Evolutionary conservation across 2,113 vertebrate species (phyloP).

Genomic region (Eolophus roseicapilla): DNA sequence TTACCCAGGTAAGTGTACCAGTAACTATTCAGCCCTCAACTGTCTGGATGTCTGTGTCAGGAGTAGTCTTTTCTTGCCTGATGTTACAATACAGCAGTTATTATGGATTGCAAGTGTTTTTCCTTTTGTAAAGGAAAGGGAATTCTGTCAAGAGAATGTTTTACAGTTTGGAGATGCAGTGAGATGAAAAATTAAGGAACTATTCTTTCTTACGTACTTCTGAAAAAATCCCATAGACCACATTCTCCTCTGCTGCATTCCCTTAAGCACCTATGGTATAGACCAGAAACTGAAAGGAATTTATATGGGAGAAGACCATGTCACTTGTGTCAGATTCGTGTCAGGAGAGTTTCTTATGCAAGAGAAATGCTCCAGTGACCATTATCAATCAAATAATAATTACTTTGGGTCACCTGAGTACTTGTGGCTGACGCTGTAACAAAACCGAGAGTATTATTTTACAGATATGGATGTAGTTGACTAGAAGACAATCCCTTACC

Average conservation of each 20-base stretch:
- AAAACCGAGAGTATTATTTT: neutral
- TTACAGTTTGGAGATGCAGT: neutral
- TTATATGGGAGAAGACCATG: neutral
- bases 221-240: neutral
- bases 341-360: neutral
- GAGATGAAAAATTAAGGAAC: slow-evolving; percentile 24
- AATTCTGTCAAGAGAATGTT: slow-evolving; percentile 1
- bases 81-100: neutral
- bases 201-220: neutral
- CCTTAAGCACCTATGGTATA: neutral
- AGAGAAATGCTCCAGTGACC: neutral
- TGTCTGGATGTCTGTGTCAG: neutral
- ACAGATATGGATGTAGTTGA: neutral
- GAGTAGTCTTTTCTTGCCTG: neutral
- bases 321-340: neutral
- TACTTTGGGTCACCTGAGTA: neutral
- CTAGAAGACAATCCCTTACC: neutral
- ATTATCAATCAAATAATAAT: neutral
- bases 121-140: neutral
- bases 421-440: neutral
- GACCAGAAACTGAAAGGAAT: neutral
- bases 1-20: neutral
- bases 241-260: neutral
- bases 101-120: neutral
- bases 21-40: neutral